Evolutionary conservation across 2,888 invertebrate genomes (phyloP).

Genomic region (Leptopterna dolabrata): DNA sequence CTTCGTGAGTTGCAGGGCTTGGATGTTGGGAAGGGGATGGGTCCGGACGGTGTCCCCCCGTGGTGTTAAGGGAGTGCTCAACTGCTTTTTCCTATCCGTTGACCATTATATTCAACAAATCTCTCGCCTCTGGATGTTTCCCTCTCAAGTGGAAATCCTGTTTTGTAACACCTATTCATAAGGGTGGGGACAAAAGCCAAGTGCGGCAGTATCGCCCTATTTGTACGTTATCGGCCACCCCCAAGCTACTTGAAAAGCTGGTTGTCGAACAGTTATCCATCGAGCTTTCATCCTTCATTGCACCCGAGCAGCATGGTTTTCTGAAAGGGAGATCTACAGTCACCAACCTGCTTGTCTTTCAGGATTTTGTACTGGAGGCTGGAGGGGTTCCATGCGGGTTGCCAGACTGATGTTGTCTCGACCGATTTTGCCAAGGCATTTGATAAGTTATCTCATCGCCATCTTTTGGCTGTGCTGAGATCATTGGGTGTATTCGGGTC

Average conservation of each 20-base stretch:
- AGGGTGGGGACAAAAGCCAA: background rate
- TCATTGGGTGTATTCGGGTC: background rate
- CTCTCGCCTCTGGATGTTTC: constrained; percentile 10
- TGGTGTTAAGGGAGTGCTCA: constrained; percentile 46
- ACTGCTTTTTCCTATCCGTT: constrained; percentile 9
- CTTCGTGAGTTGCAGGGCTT: background rate
- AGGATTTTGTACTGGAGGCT: constrained; percentile 1
- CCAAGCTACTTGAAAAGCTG: background rate
- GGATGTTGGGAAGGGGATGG: constrained; percentile 13
- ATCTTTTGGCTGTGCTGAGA: background rate
- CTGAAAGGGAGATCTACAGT: background rate
- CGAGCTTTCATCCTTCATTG: background rate
- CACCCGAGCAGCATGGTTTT: background rate
- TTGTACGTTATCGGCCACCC: background rate
- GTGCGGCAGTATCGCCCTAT: background rate
- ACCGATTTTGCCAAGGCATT: constrained; percentile 7
- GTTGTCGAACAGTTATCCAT: background rate
- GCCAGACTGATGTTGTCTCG: background rate
- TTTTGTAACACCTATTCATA: constrained; percentile 15
- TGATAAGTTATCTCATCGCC: background rate
- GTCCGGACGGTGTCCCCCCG: constrained; percentile 58
- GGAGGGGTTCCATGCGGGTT: background rate
- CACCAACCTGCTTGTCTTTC: background rate
- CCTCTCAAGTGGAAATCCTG: constrained; percentile 2
- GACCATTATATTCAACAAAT: background rate